Conservation (phyloP, 2,113 vertebrate genomes). For the Muscicapa adusta region DNA sequence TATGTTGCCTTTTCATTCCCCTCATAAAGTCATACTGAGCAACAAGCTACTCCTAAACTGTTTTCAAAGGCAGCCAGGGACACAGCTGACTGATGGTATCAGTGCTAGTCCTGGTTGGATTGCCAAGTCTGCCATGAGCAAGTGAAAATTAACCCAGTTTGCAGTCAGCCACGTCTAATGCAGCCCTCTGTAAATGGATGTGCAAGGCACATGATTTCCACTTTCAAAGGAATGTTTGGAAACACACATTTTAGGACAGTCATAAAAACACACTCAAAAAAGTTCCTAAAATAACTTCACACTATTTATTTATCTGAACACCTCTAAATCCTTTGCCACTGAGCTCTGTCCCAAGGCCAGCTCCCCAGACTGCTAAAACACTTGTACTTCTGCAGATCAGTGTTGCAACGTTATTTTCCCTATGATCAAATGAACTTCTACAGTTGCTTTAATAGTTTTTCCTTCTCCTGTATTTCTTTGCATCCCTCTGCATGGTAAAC, state of each 20-base stretch:
- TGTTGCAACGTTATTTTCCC: background rate
- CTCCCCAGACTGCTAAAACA: background rate
- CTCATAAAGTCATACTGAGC: background rate
- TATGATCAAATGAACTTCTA: background rate
- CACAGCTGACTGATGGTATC: background rate
- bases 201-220: background rate
- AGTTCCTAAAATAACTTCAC: background rate
- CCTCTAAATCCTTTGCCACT: background rate
- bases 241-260: background rate
- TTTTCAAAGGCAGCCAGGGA: background rate
- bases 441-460: background rate
- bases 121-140: background rate
- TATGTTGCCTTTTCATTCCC: background rate
- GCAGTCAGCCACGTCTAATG: background rate
- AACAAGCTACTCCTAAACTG: background rate
- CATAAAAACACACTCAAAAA: background rate
- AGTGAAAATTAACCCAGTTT: background rate
- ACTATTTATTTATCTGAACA: background rate
- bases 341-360: background rate
- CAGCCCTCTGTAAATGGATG: background rate
- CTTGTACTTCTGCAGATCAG: background rate
- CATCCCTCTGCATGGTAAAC: background rate
- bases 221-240: background rate
- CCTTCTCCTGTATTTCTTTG: background rate
- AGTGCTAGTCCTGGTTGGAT: accelerated